Conservation (phyloP, 1,140 invertebrate species). For the Formica selysi region DNA sequence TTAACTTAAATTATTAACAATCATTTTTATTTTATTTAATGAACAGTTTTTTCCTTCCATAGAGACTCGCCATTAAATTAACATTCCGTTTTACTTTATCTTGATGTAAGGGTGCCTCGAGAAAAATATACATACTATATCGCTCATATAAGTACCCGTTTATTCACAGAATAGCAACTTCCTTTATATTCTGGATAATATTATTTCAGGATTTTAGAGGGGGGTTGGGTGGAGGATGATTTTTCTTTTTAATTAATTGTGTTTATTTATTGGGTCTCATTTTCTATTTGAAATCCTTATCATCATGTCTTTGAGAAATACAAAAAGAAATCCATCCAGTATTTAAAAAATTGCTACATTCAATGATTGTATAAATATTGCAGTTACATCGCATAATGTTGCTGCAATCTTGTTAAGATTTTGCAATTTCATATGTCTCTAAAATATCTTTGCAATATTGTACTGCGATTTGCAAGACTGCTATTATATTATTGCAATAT, state of each 20-base stretch:
- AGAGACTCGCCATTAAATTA: conserved; percentile 33
- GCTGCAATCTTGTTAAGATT: neutral
- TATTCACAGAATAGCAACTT: neutral
- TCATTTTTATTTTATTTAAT: conserved; percentile 27
- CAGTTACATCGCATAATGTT: neutral
- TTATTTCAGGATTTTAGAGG: too few relatives aligned
- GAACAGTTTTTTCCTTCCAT: conserved; percentile 11
- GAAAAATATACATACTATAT: neutral
- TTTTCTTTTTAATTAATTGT: neutral
- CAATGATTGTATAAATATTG: neutral
- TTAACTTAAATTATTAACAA: conserved; percentile 22
- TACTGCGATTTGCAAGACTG: too few relatives aligned
- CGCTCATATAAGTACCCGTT: neutral
- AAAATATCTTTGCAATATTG: neutral
- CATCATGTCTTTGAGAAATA: neutral
- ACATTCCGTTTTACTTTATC: conserved; percentile 49
- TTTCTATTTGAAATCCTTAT: neutral
- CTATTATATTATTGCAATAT: too few relatives aligned
- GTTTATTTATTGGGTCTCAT: neutral
- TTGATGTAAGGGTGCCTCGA: conserved; percentile 40
- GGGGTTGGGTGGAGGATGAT: too few relatives aligned
- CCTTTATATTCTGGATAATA: neutral
- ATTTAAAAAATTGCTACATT: conserved; percentile 1
- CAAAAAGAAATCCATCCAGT: neutral
- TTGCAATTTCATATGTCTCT: neutral